Evolutionary conservation across 2,888 invertebrate species (phyloP).

Genomic region (Brachyopa scutellaris): DNA sequence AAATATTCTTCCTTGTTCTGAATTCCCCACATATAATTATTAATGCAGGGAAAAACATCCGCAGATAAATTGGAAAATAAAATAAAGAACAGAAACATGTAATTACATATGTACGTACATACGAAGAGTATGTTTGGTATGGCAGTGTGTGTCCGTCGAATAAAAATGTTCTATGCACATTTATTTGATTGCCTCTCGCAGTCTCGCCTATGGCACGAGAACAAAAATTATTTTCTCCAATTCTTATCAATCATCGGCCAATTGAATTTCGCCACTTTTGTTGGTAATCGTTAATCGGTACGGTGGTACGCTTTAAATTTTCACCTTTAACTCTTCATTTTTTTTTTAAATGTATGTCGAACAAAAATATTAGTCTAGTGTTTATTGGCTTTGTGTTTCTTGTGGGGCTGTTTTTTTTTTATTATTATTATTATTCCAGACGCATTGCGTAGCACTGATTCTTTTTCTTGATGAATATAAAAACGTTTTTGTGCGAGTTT

Average conservation of each 20-base stretch:
- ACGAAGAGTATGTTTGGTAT: too few species aligned
- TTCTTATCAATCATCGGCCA: constrained; percentile 62
- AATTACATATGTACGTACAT: too few species aligned
- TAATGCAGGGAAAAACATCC: constrained; percentile 43
- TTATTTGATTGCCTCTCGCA: too few species aligned
- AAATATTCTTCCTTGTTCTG: constrained; percentile 34
- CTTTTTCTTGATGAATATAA: background rate
- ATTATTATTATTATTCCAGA: too few species aligned
- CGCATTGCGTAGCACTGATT: too few species aligned
- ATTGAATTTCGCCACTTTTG: constrained; percentile 50
- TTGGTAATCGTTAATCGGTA: constrained; percentile 38
- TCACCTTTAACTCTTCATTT: constrained; percentile 21
- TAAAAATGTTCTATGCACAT: constrained; percentile 24
- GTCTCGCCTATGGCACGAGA: constrained; percentile 16
- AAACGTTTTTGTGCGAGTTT: too few species aligned
- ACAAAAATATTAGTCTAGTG: too few species aligned
- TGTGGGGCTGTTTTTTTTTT: too few species aligned
- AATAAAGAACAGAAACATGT: constrained; percentile 28
- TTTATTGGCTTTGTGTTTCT: too few species aligned
- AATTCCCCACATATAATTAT: constrained; percentile 9
- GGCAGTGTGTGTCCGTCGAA: constrained; percentile 28
- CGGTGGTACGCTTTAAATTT: constrained; percentile 15
- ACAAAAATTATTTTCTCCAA: constrained; percentile 31
- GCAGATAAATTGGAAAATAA: constrained; percentile 15
- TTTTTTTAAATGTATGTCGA: constrained; percentile 12